phyloP scores from a whole-genome alignment of 1,140 invertebrate species.

The Chlorops oryzae region DNA sequence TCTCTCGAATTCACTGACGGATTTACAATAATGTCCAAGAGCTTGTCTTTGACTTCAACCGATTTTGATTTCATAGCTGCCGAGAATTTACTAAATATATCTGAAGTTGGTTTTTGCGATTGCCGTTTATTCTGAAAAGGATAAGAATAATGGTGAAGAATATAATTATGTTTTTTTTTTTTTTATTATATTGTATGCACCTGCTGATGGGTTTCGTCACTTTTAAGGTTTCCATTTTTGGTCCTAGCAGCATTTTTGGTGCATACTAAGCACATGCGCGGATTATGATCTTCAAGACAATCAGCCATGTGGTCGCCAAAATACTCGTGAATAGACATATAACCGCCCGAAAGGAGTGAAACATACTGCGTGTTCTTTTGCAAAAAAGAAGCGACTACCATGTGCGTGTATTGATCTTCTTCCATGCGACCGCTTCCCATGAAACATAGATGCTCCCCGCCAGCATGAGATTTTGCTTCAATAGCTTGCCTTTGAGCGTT shows the following conservation, averaged over 20 bases:
- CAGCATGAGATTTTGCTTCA: constrained; percentile 78
- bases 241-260: too few relatives aligned
- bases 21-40: constrained; percentile 91
- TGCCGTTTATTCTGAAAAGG: constrained; percentile 7
- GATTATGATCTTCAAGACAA: constrained; percentile 76
- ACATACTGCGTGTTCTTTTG: constrained; percentile 91
- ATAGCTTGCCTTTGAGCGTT: constrained; percentile 85
- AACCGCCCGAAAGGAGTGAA: constrained; percentile 87
- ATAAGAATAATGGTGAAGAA: too few relatives aligned
- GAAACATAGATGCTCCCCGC: constrained; percentile 95
- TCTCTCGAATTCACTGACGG: constrained; percentile 51
- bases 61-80: constrained; percentile 83
- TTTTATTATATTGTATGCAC: neutral
- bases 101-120: constrained; percentile 49
- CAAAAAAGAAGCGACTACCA: constrained; percentile 96
- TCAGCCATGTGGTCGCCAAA: constrained; percentile 72
- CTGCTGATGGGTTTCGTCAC: too few relatives aligned
- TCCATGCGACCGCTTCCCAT: constrained; percentile 91
- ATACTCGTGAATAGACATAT: constrained; percentile 81
- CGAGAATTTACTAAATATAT: constrained; percentile 71
- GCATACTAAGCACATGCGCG: constrained; percentile 73
- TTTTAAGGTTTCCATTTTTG: too few relatives aligned
- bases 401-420: constrained; percentile 95
- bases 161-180: neutral
- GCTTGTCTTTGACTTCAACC: constrained; percentile 84